These are phyloP conservation scores for Tor tambroides DNA, from an alignment of 2,113 vertebrate genomes.

Conservation along the genomic window DNA sequence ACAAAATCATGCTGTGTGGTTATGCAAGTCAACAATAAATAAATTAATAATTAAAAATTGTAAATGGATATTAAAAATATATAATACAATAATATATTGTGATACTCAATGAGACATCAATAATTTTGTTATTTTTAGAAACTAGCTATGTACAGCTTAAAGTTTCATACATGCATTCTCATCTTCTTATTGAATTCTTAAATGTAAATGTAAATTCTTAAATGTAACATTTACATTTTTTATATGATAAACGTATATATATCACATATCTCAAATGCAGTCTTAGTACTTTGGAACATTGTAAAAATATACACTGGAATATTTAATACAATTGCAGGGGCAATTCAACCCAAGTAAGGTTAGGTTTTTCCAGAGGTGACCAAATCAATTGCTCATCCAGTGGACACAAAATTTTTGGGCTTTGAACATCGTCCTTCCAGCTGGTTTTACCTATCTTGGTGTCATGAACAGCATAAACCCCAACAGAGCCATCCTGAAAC, in stretches of 20 bases:
- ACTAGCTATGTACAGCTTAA: background rate
- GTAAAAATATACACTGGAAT: background rate
- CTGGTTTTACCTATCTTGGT: conserved; percentile 9
- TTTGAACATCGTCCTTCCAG: background rate
- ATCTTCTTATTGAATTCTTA: background rate
- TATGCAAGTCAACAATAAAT: background rate
- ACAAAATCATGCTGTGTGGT: background rate
- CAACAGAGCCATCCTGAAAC: conserved; percentile 79
- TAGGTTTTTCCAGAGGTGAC: conserved; percentile 61
- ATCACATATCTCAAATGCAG: background rate
- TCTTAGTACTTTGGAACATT: background rate
- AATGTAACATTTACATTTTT: too few species aligned
- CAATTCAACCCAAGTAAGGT: conserved; percentile 63
- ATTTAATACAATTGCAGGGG: conserved; percentile 4
- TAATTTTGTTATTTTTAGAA: background rate
- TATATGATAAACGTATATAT: background rate
- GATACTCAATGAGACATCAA: too few species aligned
- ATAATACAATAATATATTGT: background rate
- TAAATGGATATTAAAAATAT: background rate
- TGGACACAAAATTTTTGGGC: conserved; percentile 47
- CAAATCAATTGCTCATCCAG: conserved; percentile 61
- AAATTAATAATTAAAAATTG: background rate
- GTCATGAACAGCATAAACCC: conserved; percentile 71
- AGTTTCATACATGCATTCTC: background rate
- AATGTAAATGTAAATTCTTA: too few species aligned